Base-by-base conservation (phyloP, 2,797 vertebrate species). In the Rhinella marina region DNA sequence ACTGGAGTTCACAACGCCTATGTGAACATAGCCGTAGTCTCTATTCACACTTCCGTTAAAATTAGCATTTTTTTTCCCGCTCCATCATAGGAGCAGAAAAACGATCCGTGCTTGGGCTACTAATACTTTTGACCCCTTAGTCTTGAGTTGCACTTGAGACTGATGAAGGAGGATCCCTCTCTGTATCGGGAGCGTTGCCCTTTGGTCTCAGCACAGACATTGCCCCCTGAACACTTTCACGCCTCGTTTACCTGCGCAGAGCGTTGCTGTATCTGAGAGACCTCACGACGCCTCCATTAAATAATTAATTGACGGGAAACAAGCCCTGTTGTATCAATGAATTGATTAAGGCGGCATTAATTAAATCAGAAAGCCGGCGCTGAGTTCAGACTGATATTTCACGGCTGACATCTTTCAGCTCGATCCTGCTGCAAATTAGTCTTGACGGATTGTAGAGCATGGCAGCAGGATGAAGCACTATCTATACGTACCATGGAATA, bases 301-400 rank as follows among this genome's bases (percentile, higher is more conserved):
- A 54, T n/a, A 72, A 77, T 25, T 52, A 76, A 76, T 76, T 52
- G 48, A 76, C 12, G 23, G 11, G 48, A 52, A 52, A 76, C 21
- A 14, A 76, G 48, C 8, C 48, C 32, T 48, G n/a, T 52, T 75
- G 72, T 76, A 52, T 76, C 73, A 76, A 76, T 52, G 48, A 76
- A 77, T 77, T 77, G 73, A 77, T 77, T 52, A 52, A 54, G 50
- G 50, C 12, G 0, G 12, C 73, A 25, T 52, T 52, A 77, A 52
- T 77, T 52, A 77, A 77, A 77, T 14, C 73, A 54, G 48, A 54
- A n/a, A 76, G 73, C 73, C 73, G n/a, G 73, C 8, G 73, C 73
- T 48, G 25, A 25, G 50, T 77, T 77, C 50, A 80, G 29, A 59
- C 52, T 79, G 19, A 57, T 80, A 29, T 59, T 80, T 80, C 54